These are phyloP conservation scores for Lateolabrax maculatus DNA, from an alignment of 2,797 vertebrate species.

Conservation along the genomic window DNA sequence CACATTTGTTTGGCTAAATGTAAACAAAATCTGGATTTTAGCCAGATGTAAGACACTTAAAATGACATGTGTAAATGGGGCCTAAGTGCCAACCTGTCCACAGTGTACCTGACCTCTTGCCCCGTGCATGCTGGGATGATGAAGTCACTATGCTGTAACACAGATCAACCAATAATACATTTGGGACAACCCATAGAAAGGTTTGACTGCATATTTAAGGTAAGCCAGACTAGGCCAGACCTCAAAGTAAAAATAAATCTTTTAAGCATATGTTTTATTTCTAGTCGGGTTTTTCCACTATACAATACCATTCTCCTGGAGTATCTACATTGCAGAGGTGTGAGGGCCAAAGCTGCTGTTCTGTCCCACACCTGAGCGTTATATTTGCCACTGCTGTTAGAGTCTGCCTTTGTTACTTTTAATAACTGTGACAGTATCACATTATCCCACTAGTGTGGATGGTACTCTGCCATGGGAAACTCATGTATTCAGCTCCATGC, in stretches of 20 bases:
- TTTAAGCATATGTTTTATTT: neutral
- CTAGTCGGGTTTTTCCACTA: neutral
- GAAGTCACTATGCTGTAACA: neutral
- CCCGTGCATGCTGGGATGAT: neutral
- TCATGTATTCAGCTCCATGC: constrained; percentile 24
- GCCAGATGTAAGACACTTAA: neutral
- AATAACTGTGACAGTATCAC: constrained; percentile 75
- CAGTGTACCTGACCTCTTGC: neutral
- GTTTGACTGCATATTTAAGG: neutral
- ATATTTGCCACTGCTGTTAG: constrained; percentile 77
- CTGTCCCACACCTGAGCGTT: constrained; percentile 66
- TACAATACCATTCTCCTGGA: neutral
- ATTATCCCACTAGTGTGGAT: constrained; percentile 52
- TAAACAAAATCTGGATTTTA: constrained; percentile 8
- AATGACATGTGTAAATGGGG: constrained; percentile 1
- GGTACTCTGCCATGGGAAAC: constrained; percentile 37
- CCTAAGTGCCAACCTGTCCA: neutral
- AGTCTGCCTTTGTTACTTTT: constrained; percentile 76
- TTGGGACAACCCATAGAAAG: neutral
- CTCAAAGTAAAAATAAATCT: neutral
- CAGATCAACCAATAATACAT: neutral
- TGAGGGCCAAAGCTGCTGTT: constrained; percentile 20
- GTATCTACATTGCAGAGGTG: constrained; percentile 31
- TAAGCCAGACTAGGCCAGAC: neutral
- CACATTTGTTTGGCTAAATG: neutral